Base-by-base conservation (phyloP, 2,888 invertebrate genomes). In the Lathronympha strigana region DNA sequence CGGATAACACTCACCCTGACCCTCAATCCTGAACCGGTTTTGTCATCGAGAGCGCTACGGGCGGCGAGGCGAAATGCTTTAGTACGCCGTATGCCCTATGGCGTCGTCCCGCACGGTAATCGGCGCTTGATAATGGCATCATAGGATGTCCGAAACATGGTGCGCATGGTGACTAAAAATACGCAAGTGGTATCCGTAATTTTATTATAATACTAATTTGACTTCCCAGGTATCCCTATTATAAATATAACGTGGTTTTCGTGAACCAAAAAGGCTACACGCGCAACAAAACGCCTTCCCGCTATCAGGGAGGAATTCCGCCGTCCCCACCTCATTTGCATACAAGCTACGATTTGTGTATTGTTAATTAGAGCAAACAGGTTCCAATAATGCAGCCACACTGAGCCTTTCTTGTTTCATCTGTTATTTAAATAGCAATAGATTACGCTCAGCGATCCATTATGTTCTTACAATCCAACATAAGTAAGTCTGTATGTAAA, bases 301-400 rank as follows among this genome's bases (percentile, higher is more conserved):
- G 70, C 76, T 77, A 81, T 77, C 78, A 70, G 70, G 70, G 71
- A 72, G 78, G 76, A 77, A 79, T 78, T 76, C 75, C 71, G 72
- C 70, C 67, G 71, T 72, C 73, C 71, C 72, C 72, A 78, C 69
- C 81, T 88, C 88, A 89, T 91, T 90, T 90, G 85, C 90, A 92
- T 91, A 90, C 90, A 91, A 88, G 90, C 86, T 89, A 86, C 91
- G 91, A 92, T 90, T 91, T 91, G 91, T 91, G 91, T 90, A 88
- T 90, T 87, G 91, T 91, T 92, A 92, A 92, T 92, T 91, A 90
- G 91, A 90, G 88, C 88, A 84, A 90, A 88, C 91, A 86, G 90
- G 90, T 90, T 88, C 83, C 69, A 82, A 80, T 85, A 85, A 86
- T 82, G 84, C 79, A 79, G 81, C 51, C 43, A 53, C 61, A 54